These are phyloP conservation scores for Hydropotes inermis DNA, from an alignment of 2,113 vertebrate species.

Conservation along the genomic window DNA sequence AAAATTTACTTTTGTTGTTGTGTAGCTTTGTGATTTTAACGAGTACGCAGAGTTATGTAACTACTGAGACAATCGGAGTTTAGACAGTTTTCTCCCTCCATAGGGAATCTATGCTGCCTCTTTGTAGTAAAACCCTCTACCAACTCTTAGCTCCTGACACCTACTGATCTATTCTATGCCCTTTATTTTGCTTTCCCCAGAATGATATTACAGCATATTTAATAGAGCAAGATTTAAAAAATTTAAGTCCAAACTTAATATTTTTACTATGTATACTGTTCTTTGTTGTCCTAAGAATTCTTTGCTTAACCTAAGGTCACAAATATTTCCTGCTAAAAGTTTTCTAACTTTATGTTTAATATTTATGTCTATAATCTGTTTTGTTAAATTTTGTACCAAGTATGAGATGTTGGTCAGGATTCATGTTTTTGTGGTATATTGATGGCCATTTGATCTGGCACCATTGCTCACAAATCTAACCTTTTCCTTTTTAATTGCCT, in stretches of 20 bases:
- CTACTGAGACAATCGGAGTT: not conserved
- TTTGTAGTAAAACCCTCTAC: not conserved
- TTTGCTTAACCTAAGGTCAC: not conserved
- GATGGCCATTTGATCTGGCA: not conserved
- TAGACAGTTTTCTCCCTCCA: not conserved
- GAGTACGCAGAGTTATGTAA: not conserved
- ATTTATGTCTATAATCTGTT: not conserved
- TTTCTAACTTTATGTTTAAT: not conserved
- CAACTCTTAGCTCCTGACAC: not conserved
- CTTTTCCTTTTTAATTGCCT: conserved; percentile 7
- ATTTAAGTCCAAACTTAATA: not conserved
- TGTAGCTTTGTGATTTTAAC: conserved; percentile 13
- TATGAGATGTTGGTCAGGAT: not conserved
- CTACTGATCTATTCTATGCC: not conserved
- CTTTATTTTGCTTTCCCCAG: not conserved
- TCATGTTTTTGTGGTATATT: not conserved
- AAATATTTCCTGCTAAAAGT: conserved; percentile 1
- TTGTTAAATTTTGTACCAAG: not conserved
- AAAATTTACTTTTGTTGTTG: not conserved
- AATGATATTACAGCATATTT: not conserved
- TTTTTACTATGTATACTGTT: not conserved
- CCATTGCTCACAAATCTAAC: not conserved
- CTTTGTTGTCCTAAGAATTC: not conserved
- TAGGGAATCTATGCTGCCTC: not conserved
- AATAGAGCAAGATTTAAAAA: not conserved